Conservation (phyloP, 2,797 vertebrate species). For the Ceyx erithaca region DNA sequence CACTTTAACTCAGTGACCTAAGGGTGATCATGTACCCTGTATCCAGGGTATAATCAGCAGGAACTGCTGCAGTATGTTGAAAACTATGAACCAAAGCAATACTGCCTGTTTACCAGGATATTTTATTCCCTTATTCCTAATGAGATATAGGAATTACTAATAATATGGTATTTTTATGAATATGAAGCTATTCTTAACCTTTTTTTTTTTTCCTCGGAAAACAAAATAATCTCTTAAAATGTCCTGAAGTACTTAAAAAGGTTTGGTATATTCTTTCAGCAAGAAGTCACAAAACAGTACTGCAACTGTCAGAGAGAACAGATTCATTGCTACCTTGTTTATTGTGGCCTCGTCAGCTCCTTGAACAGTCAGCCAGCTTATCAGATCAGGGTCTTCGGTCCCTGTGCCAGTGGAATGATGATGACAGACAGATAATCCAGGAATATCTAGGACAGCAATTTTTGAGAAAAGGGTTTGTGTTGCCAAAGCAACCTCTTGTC, state of each 20-base stretch:
- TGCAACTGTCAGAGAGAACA: not conserved
- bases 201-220: not conserved
- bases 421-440: conserved; percentile 71
- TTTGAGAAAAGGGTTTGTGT: not conserved
- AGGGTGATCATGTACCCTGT: not conserved
- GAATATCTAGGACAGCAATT: conserved; percentile 79
- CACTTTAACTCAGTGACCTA: not conserved
- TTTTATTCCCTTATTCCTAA: not conserved
- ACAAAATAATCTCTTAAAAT: not conserved
- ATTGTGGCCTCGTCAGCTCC: conserved; percentile 91
- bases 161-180: not conserved
- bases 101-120: not conserved
- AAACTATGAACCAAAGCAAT: not conserved
- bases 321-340: conserved; percentile 82
- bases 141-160: not conserved
- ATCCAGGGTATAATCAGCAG: not conserved
- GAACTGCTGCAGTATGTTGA: not conserved
- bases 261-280: not conserved
- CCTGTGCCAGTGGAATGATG: conserved; percentile 64
- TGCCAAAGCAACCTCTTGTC: conserved; percentile 4
- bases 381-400: conserved; percentile 84
- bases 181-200: not conserved
- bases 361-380: conserved; percentile 86
- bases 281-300: not conserved
- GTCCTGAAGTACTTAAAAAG: not conserved